Percentiles rank a stretch among this genome's conserved stretches.
Evolutionary conservation across 2,797 vertebrate species (phyloP).

Genomic region (Bufotes viridis): DNA sequence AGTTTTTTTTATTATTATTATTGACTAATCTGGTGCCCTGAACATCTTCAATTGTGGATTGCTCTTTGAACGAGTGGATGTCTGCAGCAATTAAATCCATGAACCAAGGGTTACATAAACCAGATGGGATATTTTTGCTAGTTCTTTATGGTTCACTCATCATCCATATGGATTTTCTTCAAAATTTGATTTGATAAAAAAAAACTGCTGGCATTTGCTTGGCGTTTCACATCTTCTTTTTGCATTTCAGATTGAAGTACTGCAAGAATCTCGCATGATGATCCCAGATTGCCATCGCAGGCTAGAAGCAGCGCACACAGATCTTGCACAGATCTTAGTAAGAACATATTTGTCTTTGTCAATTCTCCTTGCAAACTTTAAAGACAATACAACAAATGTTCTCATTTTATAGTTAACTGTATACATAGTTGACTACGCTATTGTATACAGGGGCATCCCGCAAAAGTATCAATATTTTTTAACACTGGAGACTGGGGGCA

Average conservation of each 20-base stretch:
- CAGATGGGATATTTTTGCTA: too few relatives aligned
- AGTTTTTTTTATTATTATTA: too few relatives aligned
- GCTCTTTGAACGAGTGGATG: too few relatives aligned
- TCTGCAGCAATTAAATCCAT: too few relatives aligned
- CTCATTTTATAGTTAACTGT: background rate
- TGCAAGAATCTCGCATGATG: slow-evolving; percentile 96
- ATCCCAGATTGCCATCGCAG: slow-evolving; percentile 92
- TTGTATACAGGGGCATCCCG: too few relatives aligned
- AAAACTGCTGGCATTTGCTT: background rate
- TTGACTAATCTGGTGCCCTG: too few relatives aligned
- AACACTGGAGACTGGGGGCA: too few relatives aligned
- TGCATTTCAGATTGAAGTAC: slow-evolving; percentile 83
- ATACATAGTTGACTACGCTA: too few relatives aligned
- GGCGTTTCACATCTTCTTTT: background rate
- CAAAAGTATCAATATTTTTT: too few relatives aligned
- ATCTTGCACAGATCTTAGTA: slow-evolving; percentile 88
- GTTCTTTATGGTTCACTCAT: background rate
- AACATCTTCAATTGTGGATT: too few relatives aligned
- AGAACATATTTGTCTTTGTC: slow-evolving; percentile 66
- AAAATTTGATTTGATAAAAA: background rate
- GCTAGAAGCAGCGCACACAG: slow-evolving; percentile 82
- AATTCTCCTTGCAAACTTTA: background rate
- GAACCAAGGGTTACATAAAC: too few relatives aligned
- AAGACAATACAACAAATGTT: background rate
- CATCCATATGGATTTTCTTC: too few relatives aligned